Evolutionary conservation across 1,140 invertebrate species (phyloP), one percentile per base, ranked within the genome.

Genomic region (Mya arenaria): DNA sequence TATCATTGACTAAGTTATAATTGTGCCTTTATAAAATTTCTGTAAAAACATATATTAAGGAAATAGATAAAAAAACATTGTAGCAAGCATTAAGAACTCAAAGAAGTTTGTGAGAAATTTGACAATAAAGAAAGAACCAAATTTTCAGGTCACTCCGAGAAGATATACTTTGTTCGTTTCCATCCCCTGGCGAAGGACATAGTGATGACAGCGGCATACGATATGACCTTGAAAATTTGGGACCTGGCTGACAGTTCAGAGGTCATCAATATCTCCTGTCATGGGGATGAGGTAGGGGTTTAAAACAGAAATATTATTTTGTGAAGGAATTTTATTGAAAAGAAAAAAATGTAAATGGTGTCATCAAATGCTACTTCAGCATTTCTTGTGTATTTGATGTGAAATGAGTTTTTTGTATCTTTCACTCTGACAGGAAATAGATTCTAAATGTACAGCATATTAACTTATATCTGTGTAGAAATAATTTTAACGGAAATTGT

Each of bases 151-250:
- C 97, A 98, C 89, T 94, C 95, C 8, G 98, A 98, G 89, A 98
- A 98, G 93, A 96, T 99, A 71, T 97, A 97, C 92, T 95, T 98
- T 66, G 95, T 98, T 10, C 95, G 96, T 79, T 99, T 97, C 93
- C 97, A 99, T 93, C 97, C 97, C 0, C 93, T 97, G 55, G 97
- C 97, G 0, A 94, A 95, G 37, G 96, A 98, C 91, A 94, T 99
- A 13, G 91, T 99, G 1, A 95, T 96, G 0, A 96, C 97, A 0
- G 97, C 96, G 0, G 97, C 97, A 0, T 97, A 97, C 89, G 97
- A 99, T 90, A 96, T 97, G 94, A 96, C 96, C 6, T 95, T 99
- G n/a, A 96, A 96, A 86, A 94, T 98, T 25, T 97, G 97, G 97
- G 95, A 97, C 89, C 79, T 93, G 15, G 66, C 84, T 32, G 69